These are phyloP conservation scores for Harpagifer antarcticus DNA, from an alignment of 2,797 vertebrate genomes.

Conservation along the genomic window DNA sequence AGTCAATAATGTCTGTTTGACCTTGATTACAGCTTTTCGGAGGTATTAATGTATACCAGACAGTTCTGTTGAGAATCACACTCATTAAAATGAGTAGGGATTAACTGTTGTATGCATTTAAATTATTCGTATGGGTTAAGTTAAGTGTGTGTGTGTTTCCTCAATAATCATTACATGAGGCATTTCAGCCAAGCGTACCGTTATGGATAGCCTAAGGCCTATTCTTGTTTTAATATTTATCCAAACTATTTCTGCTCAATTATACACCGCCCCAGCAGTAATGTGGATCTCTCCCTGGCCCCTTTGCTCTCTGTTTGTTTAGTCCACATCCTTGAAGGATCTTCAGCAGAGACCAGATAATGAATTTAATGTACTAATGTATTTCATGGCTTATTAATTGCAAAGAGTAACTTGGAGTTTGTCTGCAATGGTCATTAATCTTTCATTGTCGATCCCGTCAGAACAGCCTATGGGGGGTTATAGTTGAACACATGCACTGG, in stretches of 20 bases:
- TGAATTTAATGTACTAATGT: slow-evolving; percentile 67
- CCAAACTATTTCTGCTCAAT: slow-evolving; percentile 45
- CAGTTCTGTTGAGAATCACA: background rate
- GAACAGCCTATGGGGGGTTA: slow-evolving; percentile 63
- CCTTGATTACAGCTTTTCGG: background rate
- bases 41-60: background rate
- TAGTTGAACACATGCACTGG: slow-evolving; percentile 59
- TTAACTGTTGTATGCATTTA: background rate
- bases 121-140: background rate
- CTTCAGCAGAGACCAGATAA: slow-evolving; percentile 59
- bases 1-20: background rate
- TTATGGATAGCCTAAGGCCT: slow-evolving; percentile 43
- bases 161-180: slow-evolving; percentile 38
- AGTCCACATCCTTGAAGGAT: slow-evolving; percentile 58
- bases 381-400: slow-evolving; percentile 82
- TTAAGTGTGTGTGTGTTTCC: slow-evolving; percentile 19
- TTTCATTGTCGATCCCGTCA: slow-evolving; percentile 75
- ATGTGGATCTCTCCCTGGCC: slow-evolving; percentile 29
- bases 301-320: slow-evolving; percentile 52
- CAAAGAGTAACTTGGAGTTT: slow-evolving; percentile 54
- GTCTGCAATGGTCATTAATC: slow-evolving; percentile 72
- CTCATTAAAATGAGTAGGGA: slow-evolving; percentile 14
- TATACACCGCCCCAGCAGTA: slow-evolving; percentile 32
- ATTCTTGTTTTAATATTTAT: slow-evolving; percentile 63
- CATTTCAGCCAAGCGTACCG: slow-evolving; percentile 38